phyloP scores from a whole-genome alignment of 2,113 vertebrate genomes.

The Atlantisia rogersi region DNA sequence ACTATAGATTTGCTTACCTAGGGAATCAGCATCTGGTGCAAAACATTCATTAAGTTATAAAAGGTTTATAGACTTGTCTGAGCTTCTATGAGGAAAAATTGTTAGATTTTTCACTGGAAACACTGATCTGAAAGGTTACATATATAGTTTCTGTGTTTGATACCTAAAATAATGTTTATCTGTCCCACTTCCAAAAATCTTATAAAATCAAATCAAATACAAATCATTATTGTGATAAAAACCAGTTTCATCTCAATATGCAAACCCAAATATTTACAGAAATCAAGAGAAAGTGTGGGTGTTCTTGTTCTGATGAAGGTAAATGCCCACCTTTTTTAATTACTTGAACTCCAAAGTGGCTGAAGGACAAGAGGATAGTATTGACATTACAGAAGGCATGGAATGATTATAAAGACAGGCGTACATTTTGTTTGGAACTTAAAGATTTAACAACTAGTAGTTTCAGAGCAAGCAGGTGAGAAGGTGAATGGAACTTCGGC shows the following conservation, averaged over 20 bases:
- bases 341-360: background rate
- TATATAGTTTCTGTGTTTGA: background rate
- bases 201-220: background rate
- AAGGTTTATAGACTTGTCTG: constrained; percentile 52
- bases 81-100: background rate
- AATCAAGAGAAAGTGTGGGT: background rate
- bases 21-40: constrained; percentile 53
- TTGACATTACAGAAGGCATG: background rate
- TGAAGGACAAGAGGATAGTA: background rate
- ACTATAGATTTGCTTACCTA: constrained; percentile 1
- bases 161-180: background rate
- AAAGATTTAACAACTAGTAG: background rate
- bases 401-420: background rate
- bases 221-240: background rate
- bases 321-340: background rate
- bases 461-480: background rate
- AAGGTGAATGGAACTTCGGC: background rate
- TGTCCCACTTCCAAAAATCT: background rate
- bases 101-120: background rate
- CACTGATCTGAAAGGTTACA: background rate
- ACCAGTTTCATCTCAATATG: background rate
- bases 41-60: constrained; percentile 76
- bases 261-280: background rate
- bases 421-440: background rate
- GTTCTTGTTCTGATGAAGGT: background rate